phyloP scores from a whole-genome alignment of 1,140 invertebrate genomes.

The Drosophila repleta region DNA sequence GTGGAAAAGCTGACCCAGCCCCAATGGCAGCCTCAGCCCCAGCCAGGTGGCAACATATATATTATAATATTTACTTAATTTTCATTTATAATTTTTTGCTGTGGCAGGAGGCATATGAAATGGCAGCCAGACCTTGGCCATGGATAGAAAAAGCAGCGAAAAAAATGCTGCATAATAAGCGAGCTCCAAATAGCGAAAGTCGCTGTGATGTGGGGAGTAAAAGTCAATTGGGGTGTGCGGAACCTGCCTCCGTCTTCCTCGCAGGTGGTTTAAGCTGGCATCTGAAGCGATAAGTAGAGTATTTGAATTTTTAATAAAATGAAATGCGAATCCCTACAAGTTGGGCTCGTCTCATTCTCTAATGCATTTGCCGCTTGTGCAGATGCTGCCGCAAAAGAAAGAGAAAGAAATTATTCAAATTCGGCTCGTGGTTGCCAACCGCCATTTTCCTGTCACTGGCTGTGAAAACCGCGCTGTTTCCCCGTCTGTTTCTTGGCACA shows the following conservation, averaged over 20 bases:
- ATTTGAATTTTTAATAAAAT: constrained; percentile 83
- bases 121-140: constrained; percentile 59
- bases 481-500: constrained; percentile 24
- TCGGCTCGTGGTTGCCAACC: constrained; percentile 61
- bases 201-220: constrained; percentile 30
- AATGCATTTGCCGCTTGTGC: constrained; percentile 55
- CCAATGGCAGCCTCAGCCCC: background rate
- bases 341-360: constrained; percentile 28
- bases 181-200: constrained; percentile 56
- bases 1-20: constrained; percentile 3
- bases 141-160: constrained; percentile 16
- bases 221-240: constrained; percentile 52
- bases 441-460: constrained; percentile 77
- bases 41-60: constrained; percentile 65
- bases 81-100: constrained; percentile 78
- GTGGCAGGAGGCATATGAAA: constrained; percentile 64
- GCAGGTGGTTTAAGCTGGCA: constrained; percentile 71
- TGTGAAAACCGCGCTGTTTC: constrained; percentile 77
- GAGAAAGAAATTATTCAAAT: constrained; percentile 69
- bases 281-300: constrained; percentile 79
- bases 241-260: constrained; percentile 23
- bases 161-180: constrained; percentile 73
- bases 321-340: constrained; percentile 70
- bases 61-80: constrained; percentile 84
- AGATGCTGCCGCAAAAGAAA: constrained; percentile 28